phyloP scores from a whole-genome alignment of 2,113 vertebrate genomes.

The Alces alces region DNA sequence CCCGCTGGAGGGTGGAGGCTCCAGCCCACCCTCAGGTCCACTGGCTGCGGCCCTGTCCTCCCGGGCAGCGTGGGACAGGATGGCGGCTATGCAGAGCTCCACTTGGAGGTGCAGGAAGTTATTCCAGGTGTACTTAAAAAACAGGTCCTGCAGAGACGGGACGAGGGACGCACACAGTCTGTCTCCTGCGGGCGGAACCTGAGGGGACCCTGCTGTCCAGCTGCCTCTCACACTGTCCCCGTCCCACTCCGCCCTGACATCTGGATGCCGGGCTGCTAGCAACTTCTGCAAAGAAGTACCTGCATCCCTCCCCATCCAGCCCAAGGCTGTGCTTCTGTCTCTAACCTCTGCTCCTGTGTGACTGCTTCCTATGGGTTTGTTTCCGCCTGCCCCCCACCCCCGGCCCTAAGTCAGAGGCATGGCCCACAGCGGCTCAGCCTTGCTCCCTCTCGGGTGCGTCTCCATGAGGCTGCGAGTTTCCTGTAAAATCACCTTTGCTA shows the following conservation, averaged over 20 bases:
- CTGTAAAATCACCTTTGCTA: neutral
- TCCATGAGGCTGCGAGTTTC: neutral
- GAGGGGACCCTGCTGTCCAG: neutral
- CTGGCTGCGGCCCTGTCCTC: conserved; percentile 69
- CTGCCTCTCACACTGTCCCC: neutral
- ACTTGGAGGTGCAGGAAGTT: conserved; percentile 99
- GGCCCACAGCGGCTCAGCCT: neutral
- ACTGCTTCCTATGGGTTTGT: neutral
- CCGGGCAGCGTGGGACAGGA: conserved; percentile 87
- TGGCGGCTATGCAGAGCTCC: conserved; percentile 93
- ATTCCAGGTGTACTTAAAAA: conserved; percentile 99
- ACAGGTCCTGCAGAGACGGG: conserved; percentile 87
- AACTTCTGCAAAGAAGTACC: neutral
- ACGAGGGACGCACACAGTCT: neutral
- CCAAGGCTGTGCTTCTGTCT: neutral
- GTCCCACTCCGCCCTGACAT: neutral
- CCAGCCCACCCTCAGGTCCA: conserved; percentile 55
- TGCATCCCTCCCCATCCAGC: neutral
- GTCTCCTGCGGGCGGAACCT: neutral
- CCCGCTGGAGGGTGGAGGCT: conserved; percentile 55
- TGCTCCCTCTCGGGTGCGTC: neutral
- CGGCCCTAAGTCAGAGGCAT: neutral
- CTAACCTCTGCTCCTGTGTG: neutral
- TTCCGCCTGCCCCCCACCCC: neutral
- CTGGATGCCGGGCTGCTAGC: neutral